Conservation (phyloP, 2,113 vertebrate species). For the Ahaetulla prasina region DNA sequence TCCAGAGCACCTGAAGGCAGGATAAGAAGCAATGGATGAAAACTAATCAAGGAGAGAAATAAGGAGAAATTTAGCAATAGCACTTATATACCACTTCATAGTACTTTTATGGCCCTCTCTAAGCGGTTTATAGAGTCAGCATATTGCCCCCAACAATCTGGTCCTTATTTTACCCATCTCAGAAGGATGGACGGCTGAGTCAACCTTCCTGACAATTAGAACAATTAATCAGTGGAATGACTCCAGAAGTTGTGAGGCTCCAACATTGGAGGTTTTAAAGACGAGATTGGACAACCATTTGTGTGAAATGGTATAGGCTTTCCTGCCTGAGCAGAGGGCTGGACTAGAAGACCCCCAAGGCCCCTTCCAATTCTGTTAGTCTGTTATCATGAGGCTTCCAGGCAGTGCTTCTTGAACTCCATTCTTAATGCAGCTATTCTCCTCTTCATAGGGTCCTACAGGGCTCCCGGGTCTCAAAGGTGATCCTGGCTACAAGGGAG, state of each 20-base stretch:
- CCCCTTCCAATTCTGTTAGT: neutral
- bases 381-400: neutral
- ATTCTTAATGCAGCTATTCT: neutral
- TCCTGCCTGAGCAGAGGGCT: neutral
- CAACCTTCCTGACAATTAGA: neutral
- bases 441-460: constrained; percentile 76
- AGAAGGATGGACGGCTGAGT: too few species aligned
- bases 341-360: neutral
- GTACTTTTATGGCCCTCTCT: too few species aligned
- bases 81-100: too few species aligned
- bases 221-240: neutral
- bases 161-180: too few species aligned
- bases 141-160: too few species aligned
- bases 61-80: neutral
- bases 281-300: neutral
- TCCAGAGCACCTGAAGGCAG: neutral
- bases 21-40: neutral
- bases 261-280: neutral
- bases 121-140: too few species aligned
- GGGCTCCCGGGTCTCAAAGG: constrained; percentile 88
- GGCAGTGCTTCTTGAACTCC: neutral
- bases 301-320: neutral
- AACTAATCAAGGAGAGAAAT: neutral
- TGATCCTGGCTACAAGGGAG: constrained; percentile 81
- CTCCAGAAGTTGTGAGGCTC: neutral